phyloP scores from a whole-genome alignment of 92 coral and sea anemone species.

The Zoanthus sociatus region DNA sequence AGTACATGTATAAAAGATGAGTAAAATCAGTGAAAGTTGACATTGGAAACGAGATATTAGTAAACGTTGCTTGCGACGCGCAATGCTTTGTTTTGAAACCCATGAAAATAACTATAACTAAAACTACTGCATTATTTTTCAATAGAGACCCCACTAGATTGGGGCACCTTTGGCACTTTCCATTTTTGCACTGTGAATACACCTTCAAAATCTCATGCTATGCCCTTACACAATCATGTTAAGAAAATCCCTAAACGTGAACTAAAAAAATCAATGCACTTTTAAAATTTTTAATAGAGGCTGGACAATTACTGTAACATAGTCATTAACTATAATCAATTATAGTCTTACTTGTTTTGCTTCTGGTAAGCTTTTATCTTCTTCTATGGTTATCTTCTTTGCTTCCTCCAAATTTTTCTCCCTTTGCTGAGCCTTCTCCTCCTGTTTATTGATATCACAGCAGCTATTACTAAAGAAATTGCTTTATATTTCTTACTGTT shows the following conservation, averaged over 20 bases:
- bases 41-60: too few species aligned
- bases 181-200: too few species aligned
- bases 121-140: too few species aligned
- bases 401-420: constrained; percentile 98
- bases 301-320: not conserved
- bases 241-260: not conserved
- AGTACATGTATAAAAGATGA: too few species aligned
- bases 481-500: not conserved
- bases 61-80: too few species aligned
- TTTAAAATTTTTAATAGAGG: not conserved
- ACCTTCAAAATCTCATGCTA: too few species aligned
- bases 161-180: too few species aligned
- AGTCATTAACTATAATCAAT: not conserved
- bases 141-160: too few species aligned
- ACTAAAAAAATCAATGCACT: not conserved
- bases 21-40: too few species aligned
- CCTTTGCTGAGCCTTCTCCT: constrained; percentile 94
- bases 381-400: constrained; percentile 83
- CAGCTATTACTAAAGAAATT: not conserved
- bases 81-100: too few species aligned
- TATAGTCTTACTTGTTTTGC: constrained; percentile 58
- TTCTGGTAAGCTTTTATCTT: constrained; percentile 85
- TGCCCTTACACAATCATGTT: not conserved
- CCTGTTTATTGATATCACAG: constrained; percentile 41
- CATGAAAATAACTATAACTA: too few species aligned